phyloP scores from a whole-genome alignment of 2,888 invertebrate genomes.

The Eugnorisma glareosa region DNA sequence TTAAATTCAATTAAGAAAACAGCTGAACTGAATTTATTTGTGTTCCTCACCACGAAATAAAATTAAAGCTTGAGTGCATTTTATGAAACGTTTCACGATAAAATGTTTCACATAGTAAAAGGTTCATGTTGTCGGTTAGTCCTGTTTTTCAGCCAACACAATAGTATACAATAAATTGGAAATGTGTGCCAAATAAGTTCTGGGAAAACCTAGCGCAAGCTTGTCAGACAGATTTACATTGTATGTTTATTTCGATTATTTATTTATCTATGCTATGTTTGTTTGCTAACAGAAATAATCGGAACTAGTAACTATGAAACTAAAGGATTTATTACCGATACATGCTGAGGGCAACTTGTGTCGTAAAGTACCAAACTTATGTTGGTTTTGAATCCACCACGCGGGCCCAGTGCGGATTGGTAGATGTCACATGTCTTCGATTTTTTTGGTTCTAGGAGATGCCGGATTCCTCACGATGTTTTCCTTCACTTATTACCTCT shows the following conservation, averaged over 20 bases:
- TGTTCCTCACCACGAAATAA: not conserved
- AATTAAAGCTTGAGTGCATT: conserved; percentile 19
- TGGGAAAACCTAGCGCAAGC: conserved; percentile 40
- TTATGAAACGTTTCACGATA: not conserved
- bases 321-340: not conserved
- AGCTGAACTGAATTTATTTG: not conserved
- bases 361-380: not conserved
- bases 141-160: conserved; percentile 33
- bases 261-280: conserved; percentile 22
- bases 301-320: not conserved
- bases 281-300: not conserved
- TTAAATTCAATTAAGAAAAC: not conserved
- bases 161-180: conserved; percentile 27
- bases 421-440: too few species aligned
- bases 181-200: conserved; percentile 45
- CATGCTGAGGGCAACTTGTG: not conserved
- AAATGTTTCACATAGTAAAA: not conserved
- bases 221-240: not conserved
- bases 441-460: too few species aligned
- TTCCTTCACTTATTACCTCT: too few species aligned
- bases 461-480: too few species aligned
- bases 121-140: conserved; percentile 1
- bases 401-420: too few species aligned
- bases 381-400: too few species aligned
- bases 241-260: conserved; percentile 30